phyloP scores from a whole-genome alignment of 2,888 invertebrate genomes.

The Dorcus hopei region DNA sequence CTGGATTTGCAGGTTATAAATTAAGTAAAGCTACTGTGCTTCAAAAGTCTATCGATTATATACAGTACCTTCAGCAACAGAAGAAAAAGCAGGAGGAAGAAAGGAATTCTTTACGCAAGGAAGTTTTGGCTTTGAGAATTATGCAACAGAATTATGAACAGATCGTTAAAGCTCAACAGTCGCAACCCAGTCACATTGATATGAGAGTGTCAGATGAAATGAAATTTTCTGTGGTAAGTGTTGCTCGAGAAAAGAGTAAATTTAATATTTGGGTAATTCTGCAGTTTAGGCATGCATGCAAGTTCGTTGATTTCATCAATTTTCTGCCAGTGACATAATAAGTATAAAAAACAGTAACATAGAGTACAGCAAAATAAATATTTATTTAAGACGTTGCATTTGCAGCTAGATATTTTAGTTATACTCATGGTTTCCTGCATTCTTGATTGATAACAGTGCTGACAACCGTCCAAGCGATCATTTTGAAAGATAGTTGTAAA shows the following conservation, averaged over 20 bases:
- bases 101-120: constrained; percentile 81
- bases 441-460: too few species aligned
- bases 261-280: too few species aligned
- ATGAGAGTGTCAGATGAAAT: constrained; percentile 90
- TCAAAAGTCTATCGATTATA: constrained; percentile 92
- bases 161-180: constrained; percentile 93
- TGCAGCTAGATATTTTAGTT: too few species aligned
- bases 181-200: constrained; percentile 83
- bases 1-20: constrained; percentile 64
- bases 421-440: too few species aligned
- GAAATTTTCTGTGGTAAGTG: constrained; percentile 90
- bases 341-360: too few species aligned
- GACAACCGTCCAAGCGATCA: too few species aligned
- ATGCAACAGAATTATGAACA: constrained; percentile 95
- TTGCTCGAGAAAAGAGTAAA: not conserved
- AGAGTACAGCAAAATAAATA: too few species aligned
- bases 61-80: constrained; percentile 86
- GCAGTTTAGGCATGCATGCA: too few species aligned
- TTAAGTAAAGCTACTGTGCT: constrained; percentile 93
- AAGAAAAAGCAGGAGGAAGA: constrained; percentile 96
- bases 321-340: too few species aligned
- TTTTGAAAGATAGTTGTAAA: too few species aligned
- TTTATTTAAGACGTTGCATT: too few species aligned
- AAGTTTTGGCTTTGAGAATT: constrained; percentile 89
- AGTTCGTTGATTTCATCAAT: too few species aligned